phyloP scores from a whole-genome alignment of 2,888 invertebrate species.

The Zootermopsis nevadensis region DNA sequence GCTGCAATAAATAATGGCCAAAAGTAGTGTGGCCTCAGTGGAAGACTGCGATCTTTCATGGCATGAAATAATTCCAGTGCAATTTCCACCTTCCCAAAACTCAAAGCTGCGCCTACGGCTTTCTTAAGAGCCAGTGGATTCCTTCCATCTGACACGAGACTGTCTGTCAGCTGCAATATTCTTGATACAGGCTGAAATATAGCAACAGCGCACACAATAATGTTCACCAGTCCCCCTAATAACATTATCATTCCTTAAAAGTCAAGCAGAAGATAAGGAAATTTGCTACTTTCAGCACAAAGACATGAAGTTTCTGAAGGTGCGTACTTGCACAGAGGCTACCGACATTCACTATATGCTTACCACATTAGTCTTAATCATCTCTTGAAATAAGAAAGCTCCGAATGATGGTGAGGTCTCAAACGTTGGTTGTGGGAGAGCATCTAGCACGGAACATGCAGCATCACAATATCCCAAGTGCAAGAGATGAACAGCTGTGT shows the following conservation, averaged over 20 bases:
- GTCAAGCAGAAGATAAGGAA: too few species aligned
- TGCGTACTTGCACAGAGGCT: too few species aligned
- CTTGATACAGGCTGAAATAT: constrained; percentile 8
- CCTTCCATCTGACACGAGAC: constrained; percentile 18
- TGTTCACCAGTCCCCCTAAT: too few species aligned
- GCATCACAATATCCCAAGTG: constrained; percentile 17
- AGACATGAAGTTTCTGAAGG: too few species aligned
- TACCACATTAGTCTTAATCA: constrained; percentile 14
- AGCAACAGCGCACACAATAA: too few species aligned
- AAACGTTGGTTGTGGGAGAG: background rate
- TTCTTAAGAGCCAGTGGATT: constrained; percentile 1
- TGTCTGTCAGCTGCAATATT: constrained; percentile 1
- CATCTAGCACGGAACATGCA: constrained; percentile 6
- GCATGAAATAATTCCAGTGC: background rate
- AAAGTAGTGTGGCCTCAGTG: constrained; percentile 30
- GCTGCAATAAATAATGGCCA: constrained; percentile 38
- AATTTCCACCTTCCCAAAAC: background rate
- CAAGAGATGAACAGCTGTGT: background rate
- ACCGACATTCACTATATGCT: background rate
- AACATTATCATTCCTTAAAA: too few species aligned
- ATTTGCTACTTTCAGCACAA: too few species aligned
- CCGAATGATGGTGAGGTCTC: constrained; percentile 9
- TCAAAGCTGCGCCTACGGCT: constrained; percentile 3
- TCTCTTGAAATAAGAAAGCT: constrained; percentile 25
- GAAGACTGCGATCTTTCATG: constrained; percentile 9